A percentile compares a stretch with the other conserved stretches of the same genome.
Conservation (phyloP, 2,888 invertebrate species). For the Aricia artaxerxes region DNA sequence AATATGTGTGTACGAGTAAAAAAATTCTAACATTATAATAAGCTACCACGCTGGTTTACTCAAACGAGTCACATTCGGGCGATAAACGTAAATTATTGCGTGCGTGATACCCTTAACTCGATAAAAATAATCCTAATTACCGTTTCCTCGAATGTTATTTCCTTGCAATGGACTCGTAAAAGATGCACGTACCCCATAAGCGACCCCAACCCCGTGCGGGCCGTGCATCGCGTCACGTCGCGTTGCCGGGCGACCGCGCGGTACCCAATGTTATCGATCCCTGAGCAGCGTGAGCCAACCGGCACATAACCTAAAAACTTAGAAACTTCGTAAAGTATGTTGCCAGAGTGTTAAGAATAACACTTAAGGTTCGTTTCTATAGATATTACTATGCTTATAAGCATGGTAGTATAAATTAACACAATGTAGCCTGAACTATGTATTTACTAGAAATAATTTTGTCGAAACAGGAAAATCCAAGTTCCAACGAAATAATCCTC, state of each 20-base stretch:
- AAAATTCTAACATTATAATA: constrained; percentile 9
- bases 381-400: too few species aligned
- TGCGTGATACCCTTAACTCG: constrained; percentile 11
- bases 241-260: constrained; percentile 52
- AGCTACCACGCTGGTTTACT: neutral
- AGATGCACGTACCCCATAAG: constrained; percentile 27
- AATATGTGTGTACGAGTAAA: constrained; percentile 9
- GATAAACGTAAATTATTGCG: constrained; percentile 12
- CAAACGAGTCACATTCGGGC: neutral
- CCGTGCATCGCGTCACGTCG: constrained; percentile 39
- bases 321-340: too few species aligned
- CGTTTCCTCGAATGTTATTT: constrained; percentile 23
- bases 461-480: too few species aligned
- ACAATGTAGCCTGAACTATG: too few species aligned
- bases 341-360: too few species aligned
- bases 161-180: constrained; percentile 25
- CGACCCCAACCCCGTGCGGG: constrained; percentile 32
- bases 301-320: neutral
- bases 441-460: too few species aligned
- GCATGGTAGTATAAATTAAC: too few species aligned
- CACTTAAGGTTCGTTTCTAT: too few species aligned
- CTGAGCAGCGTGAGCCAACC: constrained; percentile 30
- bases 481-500: too few species aligned
- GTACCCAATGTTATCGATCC: constrained; percentile 55
- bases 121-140: constrained; percentile 28